A percentile compares a stretch with the other conserved stretches of the same genome.
Conservation (phyloP, 1,140 invertebrate species). For the Hyphantria cunea region DNA sequence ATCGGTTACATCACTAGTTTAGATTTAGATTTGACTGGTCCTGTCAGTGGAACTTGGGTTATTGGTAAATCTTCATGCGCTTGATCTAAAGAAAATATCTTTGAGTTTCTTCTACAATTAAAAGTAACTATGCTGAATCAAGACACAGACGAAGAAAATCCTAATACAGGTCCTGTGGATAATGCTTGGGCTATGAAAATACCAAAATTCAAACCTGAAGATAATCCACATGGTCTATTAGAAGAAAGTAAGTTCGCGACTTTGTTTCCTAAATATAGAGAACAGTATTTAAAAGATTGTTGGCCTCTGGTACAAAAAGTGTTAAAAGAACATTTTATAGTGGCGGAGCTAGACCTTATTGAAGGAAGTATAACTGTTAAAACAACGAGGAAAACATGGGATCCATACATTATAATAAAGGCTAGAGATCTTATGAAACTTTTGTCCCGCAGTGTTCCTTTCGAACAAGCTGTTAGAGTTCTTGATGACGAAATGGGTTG, state of each 20-base stretch:
- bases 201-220: conserved; percentile 93
- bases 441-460: conserved; percentile 97
- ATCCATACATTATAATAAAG: conserved; percentile 98
- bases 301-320: conserved; percentile 97
- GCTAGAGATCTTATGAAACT: conserved; percentile 98
- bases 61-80: not conserved
- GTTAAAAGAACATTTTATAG: conserved; percentile 89
- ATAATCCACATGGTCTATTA: conserved; percentile 92
- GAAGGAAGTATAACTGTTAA: conserved; percentile 97
- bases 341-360: conserved; percentile 96
- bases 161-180: conserved; percentile 83
- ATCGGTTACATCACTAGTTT: no score
- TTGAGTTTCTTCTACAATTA: no score
- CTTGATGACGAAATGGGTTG: conserved; percentile 95
- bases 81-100: no score
- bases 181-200: conserved; percentile 96
- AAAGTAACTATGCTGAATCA: conserved; percentile 39
- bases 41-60: not conserved
- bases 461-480: conserved; percentile 94
- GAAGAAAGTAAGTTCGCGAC: conserved; percentile 89
- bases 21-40: no score
- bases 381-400: conserved; percentile 99
- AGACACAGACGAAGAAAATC: conserved; percentile 37
- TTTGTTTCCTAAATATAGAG: conserved; percentile 92
- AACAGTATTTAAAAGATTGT: conserved; percentile 97